Percentiles rank a stretch among this genome's conserved stretches.
Conservation (phyloP, 2,797 vertebrate genomes). For the Hydrocynus forskahlii region DNA sequence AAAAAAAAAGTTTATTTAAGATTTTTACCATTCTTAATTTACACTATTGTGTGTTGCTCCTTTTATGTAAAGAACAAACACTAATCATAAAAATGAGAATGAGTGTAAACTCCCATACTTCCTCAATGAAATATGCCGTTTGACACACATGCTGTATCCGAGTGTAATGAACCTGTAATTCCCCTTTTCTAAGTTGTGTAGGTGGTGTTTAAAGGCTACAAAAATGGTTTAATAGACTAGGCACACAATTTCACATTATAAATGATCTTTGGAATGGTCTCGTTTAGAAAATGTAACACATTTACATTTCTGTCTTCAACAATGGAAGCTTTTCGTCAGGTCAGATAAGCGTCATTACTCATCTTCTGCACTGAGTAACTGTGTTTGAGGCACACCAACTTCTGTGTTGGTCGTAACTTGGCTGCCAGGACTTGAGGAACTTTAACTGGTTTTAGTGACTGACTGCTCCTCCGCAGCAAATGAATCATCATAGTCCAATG, state of each 20-base stretch:
- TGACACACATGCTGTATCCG: neutral
- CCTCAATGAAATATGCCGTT: neutral
- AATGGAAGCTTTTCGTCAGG: neutral
- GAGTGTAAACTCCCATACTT: neutral
- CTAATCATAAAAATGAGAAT: no score
- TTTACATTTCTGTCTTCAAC: neutral
- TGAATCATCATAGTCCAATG: constrained; percentile 9
- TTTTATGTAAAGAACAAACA: no score
- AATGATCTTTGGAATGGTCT: constrained; percentile 3
- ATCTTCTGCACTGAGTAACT: neutral
- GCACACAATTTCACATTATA: neutral
- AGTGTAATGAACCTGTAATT: neutral
- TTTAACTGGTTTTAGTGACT: neutral
- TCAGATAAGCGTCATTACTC: neutral
- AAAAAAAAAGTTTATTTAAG: neutral
- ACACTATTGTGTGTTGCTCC: neutral
- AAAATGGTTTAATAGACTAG: neutral
- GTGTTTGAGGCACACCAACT: neutral
- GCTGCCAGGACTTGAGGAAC: neutral
- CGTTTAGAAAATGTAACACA: neutral
- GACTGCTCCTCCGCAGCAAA: constrained; percentile 5
- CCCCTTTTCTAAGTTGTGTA: neutral
- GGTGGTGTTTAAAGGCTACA: neutral
- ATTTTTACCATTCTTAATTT: neutral
- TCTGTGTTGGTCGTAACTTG: constrained; percentile 1